Base-by-base conservation (phyloP, 92 coral and sea anemone species). In the Pocillopora meandrina region DNA sequence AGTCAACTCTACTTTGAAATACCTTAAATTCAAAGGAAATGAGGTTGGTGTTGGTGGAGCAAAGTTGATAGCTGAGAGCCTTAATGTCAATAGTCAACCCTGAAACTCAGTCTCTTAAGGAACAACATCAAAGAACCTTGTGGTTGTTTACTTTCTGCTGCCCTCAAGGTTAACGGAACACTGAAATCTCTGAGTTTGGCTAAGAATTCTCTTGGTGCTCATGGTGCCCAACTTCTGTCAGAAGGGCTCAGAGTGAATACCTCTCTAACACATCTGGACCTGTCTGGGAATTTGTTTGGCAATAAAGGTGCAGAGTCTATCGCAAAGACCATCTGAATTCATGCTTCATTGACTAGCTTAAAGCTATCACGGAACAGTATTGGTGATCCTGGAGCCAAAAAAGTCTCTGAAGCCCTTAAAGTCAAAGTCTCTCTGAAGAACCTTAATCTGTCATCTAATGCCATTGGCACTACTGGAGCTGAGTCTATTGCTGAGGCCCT, bases 61-160 rank as follows among this genome's bases (percentile, higher is more conserved):
- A 5, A 36, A 47, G 47, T 68, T 68, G 35, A 68, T 68, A 15
- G 47, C 72, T 68, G 72, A 68, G 26, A 33, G 72, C 72, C 72
- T 26, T 17, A 33, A 68, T 23, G 33, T 68, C 19, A 68, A 68
- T 19, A 15, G n/a, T n/a, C 72, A 18, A 26, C 52, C 47, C 72
- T 68, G 2, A 13, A 68, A 1, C 18, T 68, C 10, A 26, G 26
- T 26, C 19, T 68, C 6, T 68, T 42, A 68, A 68, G 72, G 72
- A 68, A 68, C 72, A 68, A 33, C 72, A 68, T 68, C 47, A 68
- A 47, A 68, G 72, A 42, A 2, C 9, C 8, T 23, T 36, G 72
- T 3, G 42, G 47, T 13, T 42, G 26, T 10, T 33, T 26, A 17
- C 17, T 68, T 3, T 31, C 72, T 47, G 72, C 10, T 36, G 72